These are phyloP conservation scores for Archivesica marissinica DNA, from an alignment of 1,140 invertebrate species.

Conservation along the genomic window DNA sequence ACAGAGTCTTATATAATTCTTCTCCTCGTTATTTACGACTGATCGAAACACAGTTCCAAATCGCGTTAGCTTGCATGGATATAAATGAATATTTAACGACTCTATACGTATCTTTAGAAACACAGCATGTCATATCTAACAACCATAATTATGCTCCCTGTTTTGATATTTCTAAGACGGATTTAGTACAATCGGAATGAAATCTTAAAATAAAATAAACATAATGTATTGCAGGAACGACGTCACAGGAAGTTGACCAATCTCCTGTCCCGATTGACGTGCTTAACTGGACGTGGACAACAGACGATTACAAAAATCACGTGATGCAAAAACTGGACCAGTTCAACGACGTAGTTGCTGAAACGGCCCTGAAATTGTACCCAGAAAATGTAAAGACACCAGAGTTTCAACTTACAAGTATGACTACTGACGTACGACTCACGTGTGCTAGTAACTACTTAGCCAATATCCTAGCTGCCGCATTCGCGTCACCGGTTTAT, in stretches of 20 bases:
- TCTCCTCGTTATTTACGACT: no score
- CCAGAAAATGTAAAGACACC: constrained; percentile 28
- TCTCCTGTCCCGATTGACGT: constrained; percentile 13
- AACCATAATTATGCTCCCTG: neutral
- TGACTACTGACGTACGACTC: constrained; percentile 33
- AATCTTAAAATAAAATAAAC: no score
- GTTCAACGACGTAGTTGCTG: constrained; percentile 25
- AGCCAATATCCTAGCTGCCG: neutral
- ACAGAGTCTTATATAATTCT: no score
- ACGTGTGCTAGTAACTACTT: constrained; percentile 52
- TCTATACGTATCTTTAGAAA: neutral
- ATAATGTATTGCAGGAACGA: constrained; percentile 51
- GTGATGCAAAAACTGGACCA: constrained; percentile 14
- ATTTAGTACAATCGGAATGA: no score
- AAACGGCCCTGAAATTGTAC: constrained; percentile 38
- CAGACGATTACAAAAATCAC: constrained; percentile 36
- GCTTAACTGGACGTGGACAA: constrained; percentile 57
- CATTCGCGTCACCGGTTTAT: constrained; percentile 32
- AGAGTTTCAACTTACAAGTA: constrained; percentile 28
- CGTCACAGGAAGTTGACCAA: constrained; percentile 60
- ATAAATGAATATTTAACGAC: neutral
- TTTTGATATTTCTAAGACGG: neutral
- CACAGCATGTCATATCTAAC: neutral
- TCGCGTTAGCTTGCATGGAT: no score
- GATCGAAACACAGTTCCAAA: no score